Evolutionary conservation across 2,113 vertebrate genomes (phyloP).

Genomic region (Hemiscyllium ocellatum): DNA sequence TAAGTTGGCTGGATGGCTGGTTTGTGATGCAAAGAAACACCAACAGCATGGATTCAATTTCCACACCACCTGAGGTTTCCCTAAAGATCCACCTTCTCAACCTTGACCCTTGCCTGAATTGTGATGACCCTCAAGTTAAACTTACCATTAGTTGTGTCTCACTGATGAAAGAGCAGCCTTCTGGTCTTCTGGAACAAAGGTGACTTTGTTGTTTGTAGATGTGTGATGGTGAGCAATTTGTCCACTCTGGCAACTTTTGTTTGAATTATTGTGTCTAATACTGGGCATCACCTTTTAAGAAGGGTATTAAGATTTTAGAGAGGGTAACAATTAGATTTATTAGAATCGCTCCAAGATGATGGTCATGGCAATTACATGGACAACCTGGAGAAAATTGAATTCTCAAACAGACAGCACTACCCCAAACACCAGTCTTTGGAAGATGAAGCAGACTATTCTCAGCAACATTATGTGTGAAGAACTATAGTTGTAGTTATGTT

Average conservation of each 20-base stretch:
- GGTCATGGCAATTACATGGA: slow-evolving; percentile 68
- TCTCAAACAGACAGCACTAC: not conserved
- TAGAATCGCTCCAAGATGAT: not conserved
- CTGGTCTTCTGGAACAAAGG: too few relatives aligned
- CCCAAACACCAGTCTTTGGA: slow-evolving; percentile 59
- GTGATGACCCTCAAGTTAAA: too few relatives aligned
- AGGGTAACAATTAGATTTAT: not conserved
- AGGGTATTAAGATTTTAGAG: not conserved
- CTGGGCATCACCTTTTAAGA: not conserved
- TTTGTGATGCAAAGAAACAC: too few relatives aligned
- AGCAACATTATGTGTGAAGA: slow-evolving; percentile 87
- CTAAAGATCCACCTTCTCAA: too few relatives aligned
- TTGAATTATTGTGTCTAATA: not conserved
- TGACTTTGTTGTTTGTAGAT: not conserved
- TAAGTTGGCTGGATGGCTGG: too few relatives aligned
- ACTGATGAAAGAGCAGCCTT: too few relatives aligned
- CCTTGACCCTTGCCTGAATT: too few relatives aligned
- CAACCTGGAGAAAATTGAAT: slow-evolving; percentile 62
- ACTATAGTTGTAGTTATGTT: not conserved
- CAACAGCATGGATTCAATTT: too few relatives aligned
- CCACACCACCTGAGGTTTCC: too few relatives aligned
- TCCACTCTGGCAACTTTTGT: not conserved
- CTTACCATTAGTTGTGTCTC: too few relatives aligned
- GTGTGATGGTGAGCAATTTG: not conserved
- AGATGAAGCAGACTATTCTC: slow-evolving; percentile 67